Evolutionary conservation across 1,140 invertebrate genomes (phyloP).

Genomic region (Cydia splendana): DNA sequence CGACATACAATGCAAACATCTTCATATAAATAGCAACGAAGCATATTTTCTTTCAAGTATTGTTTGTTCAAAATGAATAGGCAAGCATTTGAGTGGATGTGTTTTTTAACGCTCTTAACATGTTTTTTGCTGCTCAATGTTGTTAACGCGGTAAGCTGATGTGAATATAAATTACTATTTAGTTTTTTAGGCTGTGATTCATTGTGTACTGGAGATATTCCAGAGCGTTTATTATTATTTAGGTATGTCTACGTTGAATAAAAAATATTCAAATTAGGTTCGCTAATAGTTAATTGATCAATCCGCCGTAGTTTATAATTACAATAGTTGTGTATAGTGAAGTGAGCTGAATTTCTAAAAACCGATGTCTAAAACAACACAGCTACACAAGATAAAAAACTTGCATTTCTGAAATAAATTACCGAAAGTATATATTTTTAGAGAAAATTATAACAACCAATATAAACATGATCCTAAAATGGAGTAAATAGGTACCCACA

Average conservation of each 20-base stretch:
- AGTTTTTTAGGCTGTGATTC: constrained; percentile 6
- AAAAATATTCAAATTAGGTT: too few relatives aligned
- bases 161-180: constrained; percentile 30
- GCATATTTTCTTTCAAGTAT: constrained; percentile 26
- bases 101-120: constrained; percentile 6
- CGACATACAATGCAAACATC: background rate
- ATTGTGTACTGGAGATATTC: background rate
- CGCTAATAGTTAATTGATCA: too few relatives aligned
- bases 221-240: background rate
- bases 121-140: constrained; percentile 27
- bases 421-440: too few relatives aligned
- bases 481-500: too few relatives aligned
- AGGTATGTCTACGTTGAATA: background rate
- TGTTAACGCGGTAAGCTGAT: constrained; percentile 6
- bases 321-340: too few relatives aligned
- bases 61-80: constrained; percentile 9
- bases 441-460: too few relatives aligned
- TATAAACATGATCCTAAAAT: too few relatives aligned
- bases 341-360: too few relatives aligned
- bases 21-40: constrained; percentile 23
- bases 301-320: too few relatives aligned
- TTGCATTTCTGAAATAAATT: too few relatives aligned
- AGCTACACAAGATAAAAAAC: too few relatives aligned
- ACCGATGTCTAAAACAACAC: too few relatives aligned
- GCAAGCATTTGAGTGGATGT: constrained; percentile 11